phyloP scores from a whole-genome alignment of 2,888 invertebrate species.

The Malthinus flaveolus region DNA sequence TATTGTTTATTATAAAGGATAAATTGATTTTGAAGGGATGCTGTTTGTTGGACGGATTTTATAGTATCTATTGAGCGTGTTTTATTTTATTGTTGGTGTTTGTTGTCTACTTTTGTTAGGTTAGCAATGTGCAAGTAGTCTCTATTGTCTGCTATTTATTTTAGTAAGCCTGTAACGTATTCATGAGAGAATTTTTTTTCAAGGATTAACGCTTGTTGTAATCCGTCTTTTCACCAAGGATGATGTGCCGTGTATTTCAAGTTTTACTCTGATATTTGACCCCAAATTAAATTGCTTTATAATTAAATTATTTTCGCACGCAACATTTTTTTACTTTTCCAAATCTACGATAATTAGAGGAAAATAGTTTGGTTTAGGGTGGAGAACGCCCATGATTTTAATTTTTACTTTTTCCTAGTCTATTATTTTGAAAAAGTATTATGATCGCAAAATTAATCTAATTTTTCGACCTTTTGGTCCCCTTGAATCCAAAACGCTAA shows the following conservation, averaged over 20 bases:
- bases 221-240: conserved; percentile 45
- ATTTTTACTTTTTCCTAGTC: no score
- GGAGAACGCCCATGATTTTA: no score
- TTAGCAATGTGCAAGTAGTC: conserved; percentile 55
- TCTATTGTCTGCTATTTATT: conserved; percentile 55
- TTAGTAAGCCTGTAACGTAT: conserved; percentile 53
- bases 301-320: conserved; percentile 35
- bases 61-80: conserved; percentile 57
- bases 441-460: no score
- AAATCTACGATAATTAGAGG: no score
- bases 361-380: no score
- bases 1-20: conserved; percentile 1
- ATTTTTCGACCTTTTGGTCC: no score
- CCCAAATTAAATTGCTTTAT: conserved; percentile 38
- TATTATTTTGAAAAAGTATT: no score
- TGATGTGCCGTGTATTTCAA: conserved; percentile 25
- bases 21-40: conserved; percentile 43
- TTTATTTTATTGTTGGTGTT: conserved; percentile 57
- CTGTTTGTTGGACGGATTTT: conserved; percentile 54
- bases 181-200: conserved; percentile 52
- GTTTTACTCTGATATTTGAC: conserved; percentile 33
- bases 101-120: conserved; percentile 55
- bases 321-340: no score
- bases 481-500: no score
- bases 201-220: conserved; percentile 47